Percentiles rank a stretch among this genome's conserved stretches.
phyloP scores from a whole-genome alignment of 2,113 vertebrate species.

The Noturus placidus region DNA sequence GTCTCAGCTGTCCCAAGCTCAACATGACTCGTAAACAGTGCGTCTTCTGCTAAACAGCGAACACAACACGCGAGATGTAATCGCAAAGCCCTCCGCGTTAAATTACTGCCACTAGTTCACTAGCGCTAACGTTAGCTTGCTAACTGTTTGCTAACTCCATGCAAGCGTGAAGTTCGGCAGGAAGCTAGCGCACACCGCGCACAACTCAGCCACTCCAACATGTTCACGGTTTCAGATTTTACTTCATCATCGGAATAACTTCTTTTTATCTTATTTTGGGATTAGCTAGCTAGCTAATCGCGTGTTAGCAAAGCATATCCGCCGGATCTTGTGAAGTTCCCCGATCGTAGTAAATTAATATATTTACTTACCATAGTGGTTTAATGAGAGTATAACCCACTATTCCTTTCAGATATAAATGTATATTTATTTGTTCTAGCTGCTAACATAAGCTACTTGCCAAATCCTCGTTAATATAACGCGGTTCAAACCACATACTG shows the following conservation, averaged over 20 bases:
- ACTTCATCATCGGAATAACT: too few species aligned
- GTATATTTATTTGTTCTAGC: background rate
- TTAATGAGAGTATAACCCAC: background rate
- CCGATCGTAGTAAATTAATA: background rate
- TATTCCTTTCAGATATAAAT: background rate
- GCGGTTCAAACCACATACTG: slow-evolving; percentile 26
- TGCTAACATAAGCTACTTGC: background rate
- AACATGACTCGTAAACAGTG: background rate
- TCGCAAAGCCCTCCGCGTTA: background rate
- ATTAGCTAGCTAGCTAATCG: background rate
- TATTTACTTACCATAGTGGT: slow-evolving; percentile 41
- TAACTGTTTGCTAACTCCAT: background rate
- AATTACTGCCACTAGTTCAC: background rate
- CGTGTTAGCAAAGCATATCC: background rate
- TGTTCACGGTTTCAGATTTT: background rate
- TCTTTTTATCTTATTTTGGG: too few species aligned
- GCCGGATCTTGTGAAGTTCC: background rate
- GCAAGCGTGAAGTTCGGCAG: background rate
- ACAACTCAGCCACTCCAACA: background rate
- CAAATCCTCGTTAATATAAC: background rate
- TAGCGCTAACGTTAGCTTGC: background rate
- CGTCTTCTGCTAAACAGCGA: background rate
- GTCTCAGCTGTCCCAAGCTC: background rate
- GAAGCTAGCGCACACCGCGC: background rate
- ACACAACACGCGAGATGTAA: background rate